These are phyloP conservation scores for Rhadinocentrus ornatus DNA, from an alignment of 2,797 vertebrate species.

Conservation along the genomic window DNA sequence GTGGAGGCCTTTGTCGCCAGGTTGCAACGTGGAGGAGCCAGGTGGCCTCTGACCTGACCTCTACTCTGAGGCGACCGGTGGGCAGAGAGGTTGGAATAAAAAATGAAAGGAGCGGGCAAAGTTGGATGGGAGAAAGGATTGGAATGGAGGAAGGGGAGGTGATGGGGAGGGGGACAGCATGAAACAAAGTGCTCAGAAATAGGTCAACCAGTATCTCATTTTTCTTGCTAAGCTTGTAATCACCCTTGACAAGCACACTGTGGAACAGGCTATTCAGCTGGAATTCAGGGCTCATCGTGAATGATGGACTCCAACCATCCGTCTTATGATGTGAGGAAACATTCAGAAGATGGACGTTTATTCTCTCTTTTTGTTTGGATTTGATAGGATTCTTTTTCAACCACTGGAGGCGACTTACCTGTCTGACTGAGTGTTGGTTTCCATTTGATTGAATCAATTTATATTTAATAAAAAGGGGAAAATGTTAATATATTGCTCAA, in stretches of 20 bases:
- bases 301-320: conserved; percentile 59
- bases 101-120: conserved; percentile 55
- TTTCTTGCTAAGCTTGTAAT: conserved; percentile 82
- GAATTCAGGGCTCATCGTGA: conserved; percentile 59
- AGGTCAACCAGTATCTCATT: conserved; percentile 80
- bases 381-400: not conserved
- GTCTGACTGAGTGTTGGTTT: conserved; percentile 9
- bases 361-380: conserved; percentile 31
- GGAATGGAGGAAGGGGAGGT: conserved; percentile 77
- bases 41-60: conserved; percentile 91
- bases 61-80: conserved; percentile 72
- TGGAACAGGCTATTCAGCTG: conserved; percentile 69
- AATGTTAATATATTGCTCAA: conserved; percentile 30
- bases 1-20: conserved; percentile 86
- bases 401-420: conserved; percentile 29
- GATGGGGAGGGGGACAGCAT: conserved; percentile 81
- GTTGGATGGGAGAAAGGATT: conserved; percentile 55
- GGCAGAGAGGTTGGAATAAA: conserved; percentile 60
- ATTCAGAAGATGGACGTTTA: conserved; percentile 46
- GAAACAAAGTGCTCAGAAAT: conserved; percentile 82
- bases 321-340: conserved; percentile 48
- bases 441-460: conserved; percentile 4
- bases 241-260: conserved; percentile 78
- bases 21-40: conserved; percentile 89
- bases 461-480: conserved; percentile 3